Evolutionary conservation across 2,797 vertebrate species (phyloP), one percentile per base, ranked within the genome.

Genomic region (Lerista edwardsae): DNA sequence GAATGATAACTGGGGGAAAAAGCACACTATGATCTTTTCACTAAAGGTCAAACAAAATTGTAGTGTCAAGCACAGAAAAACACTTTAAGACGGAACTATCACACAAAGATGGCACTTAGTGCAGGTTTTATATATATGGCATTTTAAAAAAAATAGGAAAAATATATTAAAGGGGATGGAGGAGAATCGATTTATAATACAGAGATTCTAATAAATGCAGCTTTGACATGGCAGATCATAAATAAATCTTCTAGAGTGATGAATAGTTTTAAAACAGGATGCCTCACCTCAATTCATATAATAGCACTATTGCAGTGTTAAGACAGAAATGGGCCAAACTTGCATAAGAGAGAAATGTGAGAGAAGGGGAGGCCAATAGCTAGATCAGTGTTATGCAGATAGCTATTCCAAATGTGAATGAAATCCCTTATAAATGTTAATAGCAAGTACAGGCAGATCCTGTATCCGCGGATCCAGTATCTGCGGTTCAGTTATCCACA

Each of bases 191-290:
- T 93, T 89, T 79, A 47, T 73, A 69, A 81, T 75, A 80, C 6
- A 27, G 82, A 90, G 88, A 89, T 90, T 91, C 93, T 92, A 93
- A 94, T 93, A 94, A 92, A 84, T 72, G 90, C 87, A 89, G 87
- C 88, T 92, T 89, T 93, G 93, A 91, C 86, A 83, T 73, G 85
- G 86, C 79, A 62, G 84, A 87, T 92, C 92, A 87, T 73, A 87
- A 93, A 85, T 87, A 47, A 89, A 36, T 39, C 76, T 64, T 91
- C 91, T 82, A 87, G 69, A 39, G 87, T 87, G 90, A 85, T 84
- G 91, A 94, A 92, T 91, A 85, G 89, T 89, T 92, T 88, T 93
- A 91, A 88, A 88, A 88, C 91, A 84, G 34, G 82, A 92, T 89
- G 67, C 11, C 36, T 88, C 93, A 86, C 10, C 14, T 89, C 91